Conservation (phyloP, 2,113 vertebrate genomes). For the Leptobrachium leishanense region DNA sequence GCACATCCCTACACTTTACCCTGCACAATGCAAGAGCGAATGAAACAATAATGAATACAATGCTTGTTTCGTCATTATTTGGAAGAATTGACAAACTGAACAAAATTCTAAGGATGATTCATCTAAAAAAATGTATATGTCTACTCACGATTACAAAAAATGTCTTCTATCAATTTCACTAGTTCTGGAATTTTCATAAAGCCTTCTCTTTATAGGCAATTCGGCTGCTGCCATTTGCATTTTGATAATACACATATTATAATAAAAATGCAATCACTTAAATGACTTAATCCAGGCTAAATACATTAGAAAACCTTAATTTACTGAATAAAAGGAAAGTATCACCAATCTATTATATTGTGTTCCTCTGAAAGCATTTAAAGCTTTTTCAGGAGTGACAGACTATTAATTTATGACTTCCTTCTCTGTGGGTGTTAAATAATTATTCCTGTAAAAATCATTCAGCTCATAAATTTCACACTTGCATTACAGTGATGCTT, state of each 20-base stretch:
- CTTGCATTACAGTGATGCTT: background rate
- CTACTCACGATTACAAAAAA: no score
- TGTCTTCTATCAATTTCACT: no score
- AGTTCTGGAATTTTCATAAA: no score
- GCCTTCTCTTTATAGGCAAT: background rate
- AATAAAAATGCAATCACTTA: background rate
- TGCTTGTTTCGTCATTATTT: no score
- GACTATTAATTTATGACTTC: constrained; percentile 29
- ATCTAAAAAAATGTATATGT: no score
- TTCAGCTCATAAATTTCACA: constrained; percentile 8
- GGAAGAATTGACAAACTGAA: no score
- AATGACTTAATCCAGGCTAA: background rate
- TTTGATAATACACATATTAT: background rate
- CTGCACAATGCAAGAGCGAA: no score
- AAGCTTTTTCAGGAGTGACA: constrained; percentile 15
- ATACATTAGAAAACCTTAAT: constrained; percentile 3
- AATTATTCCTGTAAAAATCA: constrained; percentile 12
- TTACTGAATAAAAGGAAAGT: background rate
- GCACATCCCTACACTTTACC: no score
- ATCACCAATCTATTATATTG: constrained; percentile 9
- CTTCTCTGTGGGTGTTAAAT: constrained; percentile 34
- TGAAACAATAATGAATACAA: no score
- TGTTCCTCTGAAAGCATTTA: constrained; percentile 12
- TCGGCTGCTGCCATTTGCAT: background rate
- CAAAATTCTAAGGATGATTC: no score